phyloP scores from a whole-genome alignment of 2,797 vertebrate species.

The Malacoraja senta region DNA sequence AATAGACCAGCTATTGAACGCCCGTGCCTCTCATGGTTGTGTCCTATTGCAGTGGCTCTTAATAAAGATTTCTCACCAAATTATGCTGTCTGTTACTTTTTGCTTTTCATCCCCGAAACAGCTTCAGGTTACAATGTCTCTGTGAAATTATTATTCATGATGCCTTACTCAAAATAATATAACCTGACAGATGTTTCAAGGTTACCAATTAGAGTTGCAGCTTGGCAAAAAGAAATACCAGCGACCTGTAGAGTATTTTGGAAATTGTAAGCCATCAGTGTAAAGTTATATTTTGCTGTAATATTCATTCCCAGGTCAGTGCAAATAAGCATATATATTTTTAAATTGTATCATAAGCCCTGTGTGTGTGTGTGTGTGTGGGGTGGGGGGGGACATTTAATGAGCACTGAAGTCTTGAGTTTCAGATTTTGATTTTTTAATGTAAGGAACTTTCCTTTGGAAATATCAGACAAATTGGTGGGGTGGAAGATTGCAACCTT shows the following conservation, averaged over 20 bases:
- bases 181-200: not conserved
- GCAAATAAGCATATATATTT: not conserved
- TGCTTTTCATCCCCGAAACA: conserved; percentile 30
- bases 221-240: not conserved
- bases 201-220: not conserved
- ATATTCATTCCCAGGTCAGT: not conserved
- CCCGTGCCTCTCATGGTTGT: conserved; percentile 51
- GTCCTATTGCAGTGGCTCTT: conserved; percentile 54
- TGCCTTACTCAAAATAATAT: not conserved
- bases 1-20: conserved; percentile 56
- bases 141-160: conserved; percentile 18
- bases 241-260: not conserved
- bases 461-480: not conserved
- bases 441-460: not conserved
- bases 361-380: too few species aligned
- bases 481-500: too few species aligned
- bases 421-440: not conserved
- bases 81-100: conserved; percentile 49
- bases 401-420: not conserved
- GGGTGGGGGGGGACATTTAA: too few species aligned
- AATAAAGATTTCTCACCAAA: conserved; percentile 53
- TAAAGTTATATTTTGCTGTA: not conserved
- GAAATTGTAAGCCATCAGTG: not conserved
- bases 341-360: not conserved
- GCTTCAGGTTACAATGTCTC: not conserved